Evolutionary conservation across 2,888 invertebrate genomes (phyloP), one percentile per base, ranked within the genome.

Genomic region (Fissipunctia ypsillon): DNA sequence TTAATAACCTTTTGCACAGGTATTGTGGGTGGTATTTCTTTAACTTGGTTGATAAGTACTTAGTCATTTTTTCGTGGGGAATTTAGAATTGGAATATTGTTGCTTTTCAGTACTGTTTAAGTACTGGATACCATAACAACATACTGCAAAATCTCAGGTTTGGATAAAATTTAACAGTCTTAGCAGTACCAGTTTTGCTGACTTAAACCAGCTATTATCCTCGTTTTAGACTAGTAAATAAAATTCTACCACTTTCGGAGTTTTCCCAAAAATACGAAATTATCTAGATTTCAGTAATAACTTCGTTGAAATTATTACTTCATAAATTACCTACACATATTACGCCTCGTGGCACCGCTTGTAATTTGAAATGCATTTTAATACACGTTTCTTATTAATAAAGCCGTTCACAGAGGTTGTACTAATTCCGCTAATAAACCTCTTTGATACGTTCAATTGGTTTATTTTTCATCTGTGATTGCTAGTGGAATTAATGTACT

Each of bases 351-450:
- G 59, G 52, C 41, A 28, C 14, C 6, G 43, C 1, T 41, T 50
- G 45, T 73, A 75, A 76, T 79, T 83, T 85, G 70, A 73, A 76
- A 83, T 66, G 65, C 79, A 80, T 76, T 71, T 71, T 31, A 22
- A 50, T 25, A 50, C 72, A 76, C 45, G 31, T 56, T 65, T 61
- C 61, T 73, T 57, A 77, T 68, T 67, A 68, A 52, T 25, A 56
- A 2, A 75, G 56, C 45, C 68, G 69, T 73, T 50, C n/a, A 35
- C 19, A 61, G 60, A 87, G 70, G 73, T 82, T 84, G 78, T 78
- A 73, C 73, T 82, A 78, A 80, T 86, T 87, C 74, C 16, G 63
- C 68, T 85, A 73, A 79, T 81, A 76, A 76, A 57, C 59, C 60
- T 73, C 59, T 57, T 38, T 69, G 12, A 35, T 38, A 65, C 59